These are phyloP conservation scores for Eremobia ochroleuca DNA, from an alignment of 2,888 invertebrate genomes.

Conservation along the genomic window DNA sequence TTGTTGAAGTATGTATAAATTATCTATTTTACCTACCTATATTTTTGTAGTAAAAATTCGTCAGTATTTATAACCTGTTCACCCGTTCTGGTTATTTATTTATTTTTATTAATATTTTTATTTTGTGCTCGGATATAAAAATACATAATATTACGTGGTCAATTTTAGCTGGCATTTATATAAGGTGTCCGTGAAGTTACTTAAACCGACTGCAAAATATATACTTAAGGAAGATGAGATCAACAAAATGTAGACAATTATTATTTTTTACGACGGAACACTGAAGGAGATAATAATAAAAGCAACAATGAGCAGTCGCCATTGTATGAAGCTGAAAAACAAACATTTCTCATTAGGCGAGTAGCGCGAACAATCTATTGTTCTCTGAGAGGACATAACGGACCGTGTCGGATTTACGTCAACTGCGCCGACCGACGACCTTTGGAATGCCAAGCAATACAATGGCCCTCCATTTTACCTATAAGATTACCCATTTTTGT, in stretches of 20 bases:
- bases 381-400: slow-evolving; percentile 88
- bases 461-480: slow-evolving; percentile 45
- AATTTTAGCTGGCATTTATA: slow-evolving; percentile 42
- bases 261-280: slow-evolving; percentile 77
- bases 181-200: slow-evolving; percentile 11
- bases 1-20: slow-evolving; percentile 24
- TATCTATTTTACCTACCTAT: too few relatives aligned
- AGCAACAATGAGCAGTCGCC: slow-evolving; percentile 83
- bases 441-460: slow-evolving; percentile 73
- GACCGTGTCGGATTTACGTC: slow-evolving; percentile 88
- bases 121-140: slow-evolving; percentile 30
- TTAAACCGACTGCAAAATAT: slow-evolving; percentile 5
- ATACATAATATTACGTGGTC: slow-evolving; percentile 29
- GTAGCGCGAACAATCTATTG: slow-evolving; percentile 87
- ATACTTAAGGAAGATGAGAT: slow-evolving; percentile 40
- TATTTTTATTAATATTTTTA: slow-evolving; percentile 24
- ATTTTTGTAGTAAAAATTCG: slow-evolving; percentile 24
- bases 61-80: slow-evolving; percentile 41
- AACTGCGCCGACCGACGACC: slow-evolving; percentile 82
- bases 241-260: slow-evolving; percentile 56
- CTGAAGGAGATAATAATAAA: slow-evolving; percentile 83
- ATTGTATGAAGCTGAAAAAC: slow-evolving; percentile 87
- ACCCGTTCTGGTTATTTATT: slow-evolving; percentile 32
- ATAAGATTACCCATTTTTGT: slow-evolving; percentile 25
- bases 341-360: slow-evolving; percentile 90